phyloP scores from a whole-genome alignment of 2,113 vertebrate genomes.

The Scalopus aquaticus region DNA sequence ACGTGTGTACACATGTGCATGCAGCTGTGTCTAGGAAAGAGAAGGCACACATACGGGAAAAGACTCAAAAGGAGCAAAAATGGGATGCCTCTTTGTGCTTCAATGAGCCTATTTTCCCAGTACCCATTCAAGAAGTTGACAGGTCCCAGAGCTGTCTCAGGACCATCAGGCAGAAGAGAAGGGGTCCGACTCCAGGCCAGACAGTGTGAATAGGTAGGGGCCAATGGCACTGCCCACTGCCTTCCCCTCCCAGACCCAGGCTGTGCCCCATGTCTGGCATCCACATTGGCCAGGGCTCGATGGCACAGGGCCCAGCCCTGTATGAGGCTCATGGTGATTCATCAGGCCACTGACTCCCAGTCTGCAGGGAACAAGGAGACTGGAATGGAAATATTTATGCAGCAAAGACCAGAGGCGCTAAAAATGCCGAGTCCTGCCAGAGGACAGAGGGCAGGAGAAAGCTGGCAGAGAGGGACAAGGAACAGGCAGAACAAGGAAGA shows the following conservation, averaged over 20 bases:
- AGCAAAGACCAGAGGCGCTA: not conserved
- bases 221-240: not conserved
- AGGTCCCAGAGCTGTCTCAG: not conserved
- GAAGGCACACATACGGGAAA: not conserved
- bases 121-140: not conserved
- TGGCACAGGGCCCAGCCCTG: too few relatives aligned
- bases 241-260: not conserved
- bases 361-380: not conserved
- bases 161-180: not conserved
- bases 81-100: not conserved
- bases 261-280: too few relatives aligned
- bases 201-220: not conserved
- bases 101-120: not conserved
- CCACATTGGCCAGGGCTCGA: not conserved
- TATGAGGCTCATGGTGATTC: accelerated
- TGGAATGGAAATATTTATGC: not conserved
- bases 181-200: too few relatives aligned
- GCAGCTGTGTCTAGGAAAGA: not conserved
- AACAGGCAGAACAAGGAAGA: too few relatives aligned
- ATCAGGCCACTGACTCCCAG: too few relatives aligned
- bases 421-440: not conserved
- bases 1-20: too few relatives aligned
- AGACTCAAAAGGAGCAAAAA: not conserved
- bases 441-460: not conserved
- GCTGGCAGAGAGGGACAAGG: not conserved